Base-by-base conservation (phyloP, 2,888 invertebrate genomes). In the Phortica okadai region DNA sequence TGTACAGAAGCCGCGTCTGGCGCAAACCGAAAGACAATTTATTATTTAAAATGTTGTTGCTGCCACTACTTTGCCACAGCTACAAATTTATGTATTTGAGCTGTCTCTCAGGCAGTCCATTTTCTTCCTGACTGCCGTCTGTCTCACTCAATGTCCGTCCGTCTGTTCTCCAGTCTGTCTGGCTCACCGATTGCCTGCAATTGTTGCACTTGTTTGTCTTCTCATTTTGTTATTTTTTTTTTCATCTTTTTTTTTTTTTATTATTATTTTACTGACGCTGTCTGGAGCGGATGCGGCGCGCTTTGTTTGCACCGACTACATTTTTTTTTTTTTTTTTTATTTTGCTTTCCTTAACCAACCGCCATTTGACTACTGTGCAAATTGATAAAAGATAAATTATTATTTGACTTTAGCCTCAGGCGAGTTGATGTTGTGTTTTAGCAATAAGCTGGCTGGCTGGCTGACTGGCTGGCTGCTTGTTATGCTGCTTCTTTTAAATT, bases 261-360 rank as follows among this genome's bases (percentile, higher is more conserved):
- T 66, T 73, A 16, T 66, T 67, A 66, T 70, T 73, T 33, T 70
- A 59, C 44, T 72, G 74, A 58, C 54, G 56, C 50, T 70, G 76
- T 75, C 64, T 64, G 76, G 44, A 73, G 73, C 74, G 77, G 78
- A 80, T 80, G 78, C 77, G 59, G 59, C 59, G 59, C 21, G 59
- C 59, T 59, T 59, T 59, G 59, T 59, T 59, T 59, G 59, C 21
- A 59, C 7, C 21, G n/a, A 59, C 14, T 59, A 14, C 16, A 59
- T n/a, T 2, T 59, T 21, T 59, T 59, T 59, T 2, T 59, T 59
- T 6, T 11, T 59, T 58, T 58, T 58, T 14, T 11, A 0, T 59
- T 16, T 67, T 67, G n/a, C 64, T 50, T 50, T 8, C 2, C 14
- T 50, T 50, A 8, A 14, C 14, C 50, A 50, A 14, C 50, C 50